phyloP scores from a whole-genome alignment of 2,797 vertebrate species.

The Prionace glauca region DNA sequence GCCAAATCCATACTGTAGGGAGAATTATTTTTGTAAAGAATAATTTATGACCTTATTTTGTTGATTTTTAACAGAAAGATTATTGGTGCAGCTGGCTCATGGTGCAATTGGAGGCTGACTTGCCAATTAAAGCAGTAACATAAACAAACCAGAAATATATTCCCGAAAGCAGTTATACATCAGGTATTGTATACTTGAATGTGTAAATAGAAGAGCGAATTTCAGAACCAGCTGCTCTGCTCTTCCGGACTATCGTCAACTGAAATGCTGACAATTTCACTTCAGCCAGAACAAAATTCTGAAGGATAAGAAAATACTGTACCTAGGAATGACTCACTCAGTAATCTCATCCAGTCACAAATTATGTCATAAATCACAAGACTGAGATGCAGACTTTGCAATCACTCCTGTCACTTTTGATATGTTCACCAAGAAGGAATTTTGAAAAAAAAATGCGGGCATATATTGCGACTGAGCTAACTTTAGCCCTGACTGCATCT shows the following conservation, averaged over 20 bases:
- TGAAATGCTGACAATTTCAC: neutral
- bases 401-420: neutral
- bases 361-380: neutral
- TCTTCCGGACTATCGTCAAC: neutral
- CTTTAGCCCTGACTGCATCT: neutral
- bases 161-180: neutral
- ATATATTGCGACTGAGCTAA: neutral
- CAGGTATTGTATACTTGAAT: neutral
- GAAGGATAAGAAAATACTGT: neutral
- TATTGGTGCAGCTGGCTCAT: constrained; percentile 9
- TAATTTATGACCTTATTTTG: neutral
- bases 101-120: neutral
- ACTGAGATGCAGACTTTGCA: neutral
- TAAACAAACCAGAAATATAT: neutral
- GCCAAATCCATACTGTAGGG: neutral
- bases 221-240: neutral
- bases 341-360: neutral
- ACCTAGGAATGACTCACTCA: neutral
- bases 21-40: neutral
- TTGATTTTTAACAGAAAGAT: neutral
- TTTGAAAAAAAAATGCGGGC: neutral
- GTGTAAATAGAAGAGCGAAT: neutral
- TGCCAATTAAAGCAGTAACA: neutral
- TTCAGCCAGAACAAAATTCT: neutral
- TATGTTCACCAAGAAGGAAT: neutral